A percentile compares a stretch with the other conserved stretches of the same genome.
phyloP scores from a whole-genome alignment of 2,113 vertebrate species.

The Uria aalge region DNA sequence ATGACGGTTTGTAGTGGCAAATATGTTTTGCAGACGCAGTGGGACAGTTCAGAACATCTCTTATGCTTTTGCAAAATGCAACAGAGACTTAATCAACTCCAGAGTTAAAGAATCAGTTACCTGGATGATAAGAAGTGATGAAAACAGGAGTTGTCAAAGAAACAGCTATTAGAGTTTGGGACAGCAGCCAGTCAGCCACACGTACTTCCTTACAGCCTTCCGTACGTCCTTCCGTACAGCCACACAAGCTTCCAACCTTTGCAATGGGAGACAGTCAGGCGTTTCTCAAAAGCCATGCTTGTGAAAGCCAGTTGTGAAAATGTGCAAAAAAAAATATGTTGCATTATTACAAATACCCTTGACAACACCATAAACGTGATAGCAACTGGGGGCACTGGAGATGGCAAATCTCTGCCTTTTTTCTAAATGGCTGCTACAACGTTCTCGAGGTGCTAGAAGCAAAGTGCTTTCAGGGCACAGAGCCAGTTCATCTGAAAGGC shows the following conservation, averaged over 20 bases:
- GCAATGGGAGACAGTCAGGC: background rate
- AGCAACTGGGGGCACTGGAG: background rate
- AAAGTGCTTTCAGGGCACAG: conserved; percentile 35
- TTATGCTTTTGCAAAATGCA: background rate
- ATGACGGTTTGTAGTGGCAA: background rate
- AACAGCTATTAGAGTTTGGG: background rate
- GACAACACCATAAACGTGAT: background rate
- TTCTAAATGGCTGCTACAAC: background rate
- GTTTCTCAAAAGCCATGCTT: background rate
- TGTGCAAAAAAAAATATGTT: background rate
- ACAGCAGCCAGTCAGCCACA: background rate
- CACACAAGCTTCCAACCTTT: background rate
- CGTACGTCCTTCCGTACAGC: too few relatives aligned
- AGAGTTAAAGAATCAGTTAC: background rate
- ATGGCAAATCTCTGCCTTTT: background rate
- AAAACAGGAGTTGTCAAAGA: background rate
- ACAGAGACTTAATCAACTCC: background rate
- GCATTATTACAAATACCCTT: background rate
- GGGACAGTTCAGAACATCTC: background rate
- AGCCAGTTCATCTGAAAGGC: conserved; percentile 26
- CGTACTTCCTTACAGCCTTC: too few relatives aligned
- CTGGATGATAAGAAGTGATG: background rate
- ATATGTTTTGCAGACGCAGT: background rate
- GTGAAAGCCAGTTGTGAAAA: background rate
- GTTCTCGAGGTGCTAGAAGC: background rate